Evolutionary conservation across 2,113 vertebrate genomes (phyloP).

Genomic region (Hippocampus guttulatus): DNA sequence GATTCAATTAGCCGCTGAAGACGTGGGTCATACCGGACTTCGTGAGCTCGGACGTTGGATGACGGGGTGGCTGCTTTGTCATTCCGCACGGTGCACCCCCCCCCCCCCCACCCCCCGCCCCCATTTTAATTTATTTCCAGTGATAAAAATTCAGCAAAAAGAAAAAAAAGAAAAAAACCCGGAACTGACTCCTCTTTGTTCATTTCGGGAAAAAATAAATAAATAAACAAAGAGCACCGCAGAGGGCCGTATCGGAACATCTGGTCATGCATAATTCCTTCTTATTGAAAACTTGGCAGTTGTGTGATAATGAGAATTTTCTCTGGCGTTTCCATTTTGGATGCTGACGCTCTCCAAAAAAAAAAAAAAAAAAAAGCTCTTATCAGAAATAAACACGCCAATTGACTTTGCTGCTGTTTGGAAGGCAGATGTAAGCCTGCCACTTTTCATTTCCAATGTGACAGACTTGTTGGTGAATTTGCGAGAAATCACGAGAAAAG

Average conservation of each 20-base stretch:
- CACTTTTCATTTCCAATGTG: slow-evolving; percentile 14
- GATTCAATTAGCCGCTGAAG: slow-evolving; percentile 10
- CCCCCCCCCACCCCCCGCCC: no score
- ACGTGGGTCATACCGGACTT: slow-evolving; percentile 10
- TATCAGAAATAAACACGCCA: slow-evolving; percentile 61
- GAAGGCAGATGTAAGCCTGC: slow-evolving; percentile 10
- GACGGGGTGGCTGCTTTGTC: not conserved
- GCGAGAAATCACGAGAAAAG: no score
- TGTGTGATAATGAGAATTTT: slow-evolving; percentile 57
- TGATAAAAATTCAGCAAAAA: slow-evolving; percentile 26
- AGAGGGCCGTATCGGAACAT: slow-evolving; percentile 56
- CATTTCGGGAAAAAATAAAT: slow-evolving; percentile 7
- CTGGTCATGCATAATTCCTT: slow-evolving; percentile 71
- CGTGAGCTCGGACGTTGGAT: slow-evolving; percentile 7
- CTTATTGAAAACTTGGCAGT: slow-evolving; percentile 63
- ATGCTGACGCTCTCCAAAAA: slow-evolving; percentile 21
- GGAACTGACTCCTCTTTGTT: slow-evolving; percentile 26
- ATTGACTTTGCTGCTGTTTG: slow-evolving; percentile 8
- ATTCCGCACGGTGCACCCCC: not conserved
- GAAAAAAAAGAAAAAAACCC: not conserved
- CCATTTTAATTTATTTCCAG: slow-evolving; percentile 28
- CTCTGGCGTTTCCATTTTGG: slow-evolving; percentile 59
- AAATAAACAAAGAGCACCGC: slow-evolving; percentile 17
- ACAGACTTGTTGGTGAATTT: no score
- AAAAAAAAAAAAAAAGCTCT: slow-evolving; percentile 40